A percentile compares a stretch with the other conserved stretches of the same genome.
Conservation (phyloP, 2,113 vertebrate species). For the Nanorana parkeri region DNA sequence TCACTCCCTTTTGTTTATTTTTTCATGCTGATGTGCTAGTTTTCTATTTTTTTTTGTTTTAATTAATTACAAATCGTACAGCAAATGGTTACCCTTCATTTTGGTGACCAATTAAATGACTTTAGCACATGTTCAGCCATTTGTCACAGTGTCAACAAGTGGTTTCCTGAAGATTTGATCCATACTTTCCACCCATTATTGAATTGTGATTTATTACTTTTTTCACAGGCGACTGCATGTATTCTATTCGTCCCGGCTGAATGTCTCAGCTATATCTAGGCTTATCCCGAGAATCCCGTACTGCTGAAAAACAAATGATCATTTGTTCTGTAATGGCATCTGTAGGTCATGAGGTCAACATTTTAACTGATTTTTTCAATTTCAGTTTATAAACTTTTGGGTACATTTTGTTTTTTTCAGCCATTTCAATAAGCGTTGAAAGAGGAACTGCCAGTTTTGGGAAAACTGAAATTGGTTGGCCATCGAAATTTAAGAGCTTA, state of each 20-base stretch:
- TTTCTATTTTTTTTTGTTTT: conserved; percentile 25
- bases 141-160: conserved; percentile 74
- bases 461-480: no score
- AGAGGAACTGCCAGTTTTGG: no score
- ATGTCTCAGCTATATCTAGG: not conserved
- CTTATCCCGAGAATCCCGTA: not conserved
- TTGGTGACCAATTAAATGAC: conserved; percentile 74
- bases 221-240: not conserved
- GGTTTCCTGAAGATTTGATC: conserved; percentile 50
- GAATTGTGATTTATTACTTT: conserved; percentile 39
- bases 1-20: conserved; percentile 9
- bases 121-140: conserved; percentile 73
- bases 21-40: not conserved
- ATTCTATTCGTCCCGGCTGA: not conserved
- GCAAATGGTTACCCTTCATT: conserved; percentile 52
- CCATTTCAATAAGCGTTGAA: no score
- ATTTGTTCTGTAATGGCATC: not conserved
- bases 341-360: no score
- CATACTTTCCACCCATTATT: conserved; percentile 33
- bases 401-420: no score
- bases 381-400: no score
- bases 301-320: not conserved
- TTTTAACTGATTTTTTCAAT: no score
- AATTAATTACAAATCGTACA: conserved; percentile 41
- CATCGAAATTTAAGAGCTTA: no score